Base-by-base conservation (phyloP, 2,888 invertebrate species). In the Cerceris rybyensis region DNA sequence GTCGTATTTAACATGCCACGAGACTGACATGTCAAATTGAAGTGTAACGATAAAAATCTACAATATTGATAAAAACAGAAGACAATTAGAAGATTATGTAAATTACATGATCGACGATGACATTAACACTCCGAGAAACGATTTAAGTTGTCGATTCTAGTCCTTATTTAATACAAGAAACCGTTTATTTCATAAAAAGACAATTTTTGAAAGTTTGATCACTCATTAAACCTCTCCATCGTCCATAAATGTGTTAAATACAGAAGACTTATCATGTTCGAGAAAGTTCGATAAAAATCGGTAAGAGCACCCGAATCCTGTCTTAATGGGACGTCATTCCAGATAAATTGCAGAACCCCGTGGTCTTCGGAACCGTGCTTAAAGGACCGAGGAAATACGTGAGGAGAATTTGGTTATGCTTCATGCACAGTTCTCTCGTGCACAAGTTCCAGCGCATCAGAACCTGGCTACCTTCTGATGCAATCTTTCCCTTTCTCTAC, bases 301-400 rank as follows among this genome's bases (percentile, higher is more conserved):
- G 69, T 70, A 67, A n/a, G 55, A 52, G 55, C 69, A 46, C 46
- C 60, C 60, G 78, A 88, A 88, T 86, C 86, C 86, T 75, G 68
- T 86, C 86, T 87, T 86, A 89, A 87, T 86, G 83, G 83, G 78
- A 85, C 82, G 82, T 86, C 87, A 84, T 84, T 87, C 83, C 70
- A 84, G 81, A 86, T 86, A 87, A 90, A 89, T 89, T 88, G 86
- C 82, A 82, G 77, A 81, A 83, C 82, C 77, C 65, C 68, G 54
- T 54, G 63, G 55, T 13, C 58, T 57, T 41, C 64, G 49, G 59
- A 54, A 55, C 64, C 68, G 66, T 71, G 78, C 81, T 79, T 66
- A 76, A 81, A 80, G 78, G 75, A 78, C 75, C 79, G 69, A 79
- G 75, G 73, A 78, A 88, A 86, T 86, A 88, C 89, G 89, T 87